phyloP scores from a whole-genome alignment of 2,113 vertebrate species.

The Pelusios castaneus region DNA sequence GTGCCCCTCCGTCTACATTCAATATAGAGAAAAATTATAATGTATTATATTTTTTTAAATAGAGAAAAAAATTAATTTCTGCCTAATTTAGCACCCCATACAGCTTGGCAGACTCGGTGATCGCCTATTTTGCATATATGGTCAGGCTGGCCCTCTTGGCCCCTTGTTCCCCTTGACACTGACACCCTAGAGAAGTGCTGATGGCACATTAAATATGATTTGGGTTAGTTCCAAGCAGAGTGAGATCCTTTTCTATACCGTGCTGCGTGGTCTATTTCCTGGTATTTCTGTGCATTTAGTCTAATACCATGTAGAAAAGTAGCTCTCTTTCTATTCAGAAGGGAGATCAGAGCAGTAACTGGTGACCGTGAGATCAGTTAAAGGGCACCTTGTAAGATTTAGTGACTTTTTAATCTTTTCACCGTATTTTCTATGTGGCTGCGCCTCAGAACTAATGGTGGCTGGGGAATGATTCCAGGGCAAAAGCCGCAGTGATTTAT shows the following conservation, averaged over 20 bases:
- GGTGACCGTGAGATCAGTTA: conserved; percentile 11
- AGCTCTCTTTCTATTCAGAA: too few relatives aligned
- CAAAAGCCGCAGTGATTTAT: background rate
- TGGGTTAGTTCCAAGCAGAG: conserved; percentile 9
- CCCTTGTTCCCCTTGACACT: background rate
- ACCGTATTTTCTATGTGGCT: background rate
- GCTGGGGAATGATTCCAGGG: background rate
- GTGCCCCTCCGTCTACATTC: too few relatives aligned
- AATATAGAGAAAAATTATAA: too few relatives aligned
- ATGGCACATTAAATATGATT: conserved; percentile 18
- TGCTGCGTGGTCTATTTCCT: background rate
- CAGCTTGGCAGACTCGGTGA: too few relatives aligned
- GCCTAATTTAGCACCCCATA: too few relatives aligned
- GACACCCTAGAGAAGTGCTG: background rate
- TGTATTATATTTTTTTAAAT: too few relatives aligned
- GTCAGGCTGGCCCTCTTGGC: background rate
- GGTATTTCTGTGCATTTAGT: conserved; percentile 39
- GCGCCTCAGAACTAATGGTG: background rate
- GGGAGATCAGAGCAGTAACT: conserved; percentile 5
- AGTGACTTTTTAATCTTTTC: background rate
- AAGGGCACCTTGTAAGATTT: background rate
- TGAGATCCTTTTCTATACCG: background rate
- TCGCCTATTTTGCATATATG: too few relatives aligned
- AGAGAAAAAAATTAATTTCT: too few relatives aligned
- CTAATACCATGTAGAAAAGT: background rate